phyloP scores from a whole-genome alignment of 2,113 vertebrate genomes.

The Gopherus flavomarginatus region DNA sequence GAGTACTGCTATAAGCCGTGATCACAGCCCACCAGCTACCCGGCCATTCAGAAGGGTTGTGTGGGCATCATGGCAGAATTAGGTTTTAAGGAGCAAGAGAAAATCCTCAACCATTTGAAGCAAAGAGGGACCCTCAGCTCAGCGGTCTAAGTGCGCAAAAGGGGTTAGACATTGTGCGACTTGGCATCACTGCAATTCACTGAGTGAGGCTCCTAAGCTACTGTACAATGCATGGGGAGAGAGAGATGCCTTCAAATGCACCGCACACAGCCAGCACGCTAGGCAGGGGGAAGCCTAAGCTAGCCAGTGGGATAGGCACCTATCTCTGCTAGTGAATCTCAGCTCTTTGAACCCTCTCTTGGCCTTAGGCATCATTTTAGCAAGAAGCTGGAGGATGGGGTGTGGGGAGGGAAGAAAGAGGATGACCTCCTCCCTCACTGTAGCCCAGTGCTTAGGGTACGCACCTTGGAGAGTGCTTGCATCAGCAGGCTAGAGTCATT shows the following conservation, averaged over 20 bases:
- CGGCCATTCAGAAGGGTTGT: not conserved
- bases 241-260: too few species aligned
- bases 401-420: not conserved
- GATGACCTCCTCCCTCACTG: not conserved
- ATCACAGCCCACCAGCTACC: not conserved
- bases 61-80: not conserved
- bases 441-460: not conserved
- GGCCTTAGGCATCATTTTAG: not conserved
- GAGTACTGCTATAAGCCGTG: not conserved
- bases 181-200: too few species aligned
- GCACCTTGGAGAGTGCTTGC: too few species aligned
- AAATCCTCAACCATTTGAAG: conserved; percentile 3
- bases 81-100: not conserved
- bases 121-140: not conserved
- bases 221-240: too few species aligned
- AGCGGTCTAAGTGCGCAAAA: not conserved
- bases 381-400: not conserved
- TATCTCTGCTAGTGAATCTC: too few species aligned
- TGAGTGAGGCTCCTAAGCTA: too few species aligned
- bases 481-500: too few species aligned
- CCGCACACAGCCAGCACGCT: too few species aligned
- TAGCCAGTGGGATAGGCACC: too few species aligned
- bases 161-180: too few species aligned
- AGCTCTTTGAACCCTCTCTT: not conserved
- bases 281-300: too few species aligned